Percentiles rank a stretch among this genome's conserved stretches.
Conservation (phyloP, 2,797 vertebrate species). For the Hippocampus kuda region DNA sequence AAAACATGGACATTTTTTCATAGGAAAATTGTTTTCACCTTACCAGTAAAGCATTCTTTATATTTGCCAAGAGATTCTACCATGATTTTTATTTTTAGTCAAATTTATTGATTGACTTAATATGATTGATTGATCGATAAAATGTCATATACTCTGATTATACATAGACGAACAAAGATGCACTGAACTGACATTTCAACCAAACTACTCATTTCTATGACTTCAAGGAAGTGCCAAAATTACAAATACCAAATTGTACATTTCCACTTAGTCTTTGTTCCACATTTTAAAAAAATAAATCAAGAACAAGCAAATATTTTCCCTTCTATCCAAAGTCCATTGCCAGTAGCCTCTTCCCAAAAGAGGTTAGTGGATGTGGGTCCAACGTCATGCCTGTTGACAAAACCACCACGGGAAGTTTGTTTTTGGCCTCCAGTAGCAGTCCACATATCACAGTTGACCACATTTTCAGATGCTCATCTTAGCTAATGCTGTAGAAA, state of each 20-base stretch:
- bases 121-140: too few relatives aligned
- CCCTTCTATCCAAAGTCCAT: not conserved
- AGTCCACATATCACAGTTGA: too few relatives aligned
- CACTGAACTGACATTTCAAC: not conserved
- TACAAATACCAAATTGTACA: not conserved
- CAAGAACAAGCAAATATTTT: not conserved
- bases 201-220: not conserved
- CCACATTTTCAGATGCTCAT: too few relatives aligned
- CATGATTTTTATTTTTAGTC: too few relatives aligned
- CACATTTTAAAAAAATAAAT: not conserved
- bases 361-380: not conserved
- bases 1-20: too few relatives aligned
- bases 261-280: not conserved
- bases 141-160: too few relatives aligned
- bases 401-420: not conserved
- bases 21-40: too few relatives aligned
- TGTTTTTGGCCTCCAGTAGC: too few relatives aligned
- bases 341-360: not conserved
- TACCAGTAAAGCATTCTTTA: too few relatives aligned
- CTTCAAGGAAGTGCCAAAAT: not conserved
- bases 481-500: too few relatives aligned
- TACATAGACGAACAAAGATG: not conserved
- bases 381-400: not conserved
- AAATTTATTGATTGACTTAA: too few relatives aligned
- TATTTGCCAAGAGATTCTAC: too few relatives aligned